These are phyloP conservation scores for Notolepis coatsorum DNA, from an alignment of 2,797 vertebrate species.

Conservation along the genomic window DNA sequence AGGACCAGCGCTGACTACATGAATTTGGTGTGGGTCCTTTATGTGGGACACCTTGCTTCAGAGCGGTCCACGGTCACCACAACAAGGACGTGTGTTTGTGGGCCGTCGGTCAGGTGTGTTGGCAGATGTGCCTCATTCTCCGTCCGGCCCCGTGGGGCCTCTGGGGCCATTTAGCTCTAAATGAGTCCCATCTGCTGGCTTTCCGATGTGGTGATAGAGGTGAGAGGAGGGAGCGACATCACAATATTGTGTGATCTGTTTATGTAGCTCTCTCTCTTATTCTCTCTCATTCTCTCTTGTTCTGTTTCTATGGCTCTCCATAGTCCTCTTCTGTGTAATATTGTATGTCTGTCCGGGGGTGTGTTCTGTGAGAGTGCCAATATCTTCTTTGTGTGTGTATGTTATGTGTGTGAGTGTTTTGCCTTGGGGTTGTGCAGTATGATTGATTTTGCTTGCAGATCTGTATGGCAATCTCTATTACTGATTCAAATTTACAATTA, in stretches of 20 bases:
- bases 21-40: no score
- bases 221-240: conserved; percentile 11
- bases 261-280: conserved; percentile 12
- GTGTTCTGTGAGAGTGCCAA: conserved; percentile 32
- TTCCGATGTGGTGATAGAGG: conserved; percentile 41
- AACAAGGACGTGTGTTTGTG: background rate
- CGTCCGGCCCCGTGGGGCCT: conserved; percentile 56
- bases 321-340: conserved; percentile 11
- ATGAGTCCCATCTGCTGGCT: conserved; percentile 79
- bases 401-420: conserved; percentile 9
- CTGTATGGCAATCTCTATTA: conserved; percentile 29
- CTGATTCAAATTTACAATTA: conserved; percentile 33
- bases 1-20: no score
- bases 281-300: background rate
- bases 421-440: conserved; percentile 27
- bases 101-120: conserved; percentile 61
- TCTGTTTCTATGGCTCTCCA: conserved; percentile 2
- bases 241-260: conserved; percentile 48
- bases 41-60: no score
- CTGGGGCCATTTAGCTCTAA: conserved; percentile 69
- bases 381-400: conserved; percentile 18
- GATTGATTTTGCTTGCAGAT: conserved; percentile 55
- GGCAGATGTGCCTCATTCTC: conserved; percentile 63
- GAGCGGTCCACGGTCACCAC: background rate
- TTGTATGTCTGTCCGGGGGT: background rate